These are phyloP conservation scores for Drosophila takahashii DNA, from an alignment of 1,140 invertebrate species.

Conservation along the genomic window DNA sequence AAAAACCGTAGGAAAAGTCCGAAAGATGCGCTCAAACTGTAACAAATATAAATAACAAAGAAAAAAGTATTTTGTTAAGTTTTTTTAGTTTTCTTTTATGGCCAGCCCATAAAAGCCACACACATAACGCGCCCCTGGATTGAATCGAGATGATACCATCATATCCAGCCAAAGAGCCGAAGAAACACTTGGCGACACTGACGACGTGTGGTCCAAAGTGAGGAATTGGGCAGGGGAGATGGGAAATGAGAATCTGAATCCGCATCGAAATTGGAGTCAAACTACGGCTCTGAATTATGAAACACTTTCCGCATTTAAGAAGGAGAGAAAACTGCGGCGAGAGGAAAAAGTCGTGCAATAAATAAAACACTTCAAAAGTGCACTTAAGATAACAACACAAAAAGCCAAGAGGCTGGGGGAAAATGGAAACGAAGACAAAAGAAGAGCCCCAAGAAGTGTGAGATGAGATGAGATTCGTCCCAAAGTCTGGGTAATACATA, in stretches of 20 bases:
- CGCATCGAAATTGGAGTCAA: slow-evolving; percentile 35
- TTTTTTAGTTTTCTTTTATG: slow-evolving; percentile 61
- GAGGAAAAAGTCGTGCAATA: slow-evolving; percentile 75
- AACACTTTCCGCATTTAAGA: slow-evolving; percentile 67
- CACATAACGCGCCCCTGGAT: slow-evolving; percentile 55
- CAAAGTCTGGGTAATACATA: slow-evolving; percentile 55
- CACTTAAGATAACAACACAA: slow-evolving; percentile 73
- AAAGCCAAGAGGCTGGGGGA: slow-evolving; percentile 26
- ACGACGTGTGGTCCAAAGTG: slow-evolving; percentile 70
- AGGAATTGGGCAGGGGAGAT: slow-evolving; percentile 10
- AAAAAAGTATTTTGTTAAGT: slow-evolving; percentile 50
- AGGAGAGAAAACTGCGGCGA: slow-evolving; percentile 17
- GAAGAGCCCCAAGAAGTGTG: slow-evolving; percentile 34
- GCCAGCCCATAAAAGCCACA: slow-evolving; percentile 70
- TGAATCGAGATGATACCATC: slow-evolving; percentile 66
- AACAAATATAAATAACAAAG: slow-evolving; percentile 67
- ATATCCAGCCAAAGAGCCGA: slow-evolving; percentile 42
- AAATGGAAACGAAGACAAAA: slow-evolving; percentile 41
- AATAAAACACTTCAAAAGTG: slow-evolving; percentile 80
- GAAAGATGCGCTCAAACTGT: slow-evolving; percentile 64
- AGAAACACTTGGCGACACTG: slow-evolving; percentile 69
- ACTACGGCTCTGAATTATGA: slow-evolving; percentile 62
- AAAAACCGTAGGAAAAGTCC: slow-evolving; percentile 14
- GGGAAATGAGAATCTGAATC: slow-evolving; percentile 42
- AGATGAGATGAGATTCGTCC: slow-evolving; percentile 21